Percentiles rank a stretch among this genome's conserved stretches.
These are phyloP conservation scores for Sycophila sp. DNA, from an alignment of 1,140 invertebrate species.

Conservation along the genomic window DNA sequence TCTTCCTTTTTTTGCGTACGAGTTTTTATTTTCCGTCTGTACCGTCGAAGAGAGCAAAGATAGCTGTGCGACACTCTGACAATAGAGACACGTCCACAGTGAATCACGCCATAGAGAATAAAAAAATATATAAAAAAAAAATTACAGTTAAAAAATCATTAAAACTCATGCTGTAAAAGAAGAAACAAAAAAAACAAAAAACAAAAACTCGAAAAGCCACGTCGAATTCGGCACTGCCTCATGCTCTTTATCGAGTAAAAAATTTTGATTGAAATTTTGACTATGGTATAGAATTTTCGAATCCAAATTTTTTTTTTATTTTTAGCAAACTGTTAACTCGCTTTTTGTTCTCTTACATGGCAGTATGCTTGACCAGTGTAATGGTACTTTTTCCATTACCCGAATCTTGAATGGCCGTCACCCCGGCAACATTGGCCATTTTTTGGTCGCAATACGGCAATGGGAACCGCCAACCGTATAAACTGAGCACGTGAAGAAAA, in stretches of 20 bases:
- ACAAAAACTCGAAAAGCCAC: conserved; percentile 18
- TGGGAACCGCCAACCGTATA: conserved; percentile 92
- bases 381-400: conserved; percentile 67
- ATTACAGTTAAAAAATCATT: conserved; percentile 5
- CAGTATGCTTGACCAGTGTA: conserved; percentile 67
- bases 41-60: neutral
- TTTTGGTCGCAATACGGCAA: conserved; percentile 87
- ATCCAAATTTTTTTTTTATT: neutral
- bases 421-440: conserved; percentile 77
- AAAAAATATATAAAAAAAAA: neutral
- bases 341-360: conserved; percentile 63
- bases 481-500: conserved; percentile 68
- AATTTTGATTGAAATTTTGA: neutral
- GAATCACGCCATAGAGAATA: neutral
- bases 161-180: conserved; percentile 25
- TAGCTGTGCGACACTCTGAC: neutral
- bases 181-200: neutral
- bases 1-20: neutral
- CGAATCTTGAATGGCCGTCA: conserved; percentile 75
- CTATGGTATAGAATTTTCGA: too few species aligned
- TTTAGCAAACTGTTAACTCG: conserved; percentile 8
- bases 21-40: neutral
- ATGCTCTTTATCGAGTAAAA: conserved; percentile 11
- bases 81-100: neutral
- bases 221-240: conserved; percentile 23